Percentiles rank a stretch among this genome's conserved stretches.
These are phyloP conservation scores for Rynchops niger DNA, from an alignment of 2,113 vertebrate species.

Conservation along the genomic window DNA sequence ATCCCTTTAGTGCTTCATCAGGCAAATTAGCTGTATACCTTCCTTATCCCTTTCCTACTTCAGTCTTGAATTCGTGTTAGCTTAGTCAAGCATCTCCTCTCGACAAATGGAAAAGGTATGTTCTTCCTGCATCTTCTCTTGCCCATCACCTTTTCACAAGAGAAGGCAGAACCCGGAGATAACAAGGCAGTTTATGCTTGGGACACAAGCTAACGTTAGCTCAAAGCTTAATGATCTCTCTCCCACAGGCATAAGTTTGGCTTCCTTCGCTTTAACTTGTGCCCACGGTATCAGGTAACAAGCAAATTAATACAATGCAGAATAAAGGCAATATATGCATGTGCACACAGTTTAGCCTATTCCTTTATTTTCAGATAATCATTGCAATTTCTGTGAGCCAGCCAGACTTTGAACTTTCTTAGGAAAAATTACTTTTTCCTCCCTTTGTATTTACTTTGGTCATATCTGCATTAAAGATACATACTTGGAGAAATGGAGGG, in stretches of 20 bases:
- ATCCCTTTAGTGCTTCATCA: not conserved
- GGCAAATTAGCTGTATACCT: not conserved
- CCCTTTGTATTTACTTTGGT: not conserved
- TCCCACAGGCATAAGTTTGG: not conserved
- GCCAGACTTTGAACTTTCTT: not conserved
- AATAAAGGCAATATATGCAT: not conserved
- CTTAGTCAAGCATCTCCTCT: not conserved
- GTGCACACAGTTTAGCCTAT: not conserved
- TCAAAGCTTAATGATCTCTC: not conserved
- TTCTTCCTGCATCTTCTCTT: not conserved
- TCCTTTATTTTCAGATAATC: not conserved
- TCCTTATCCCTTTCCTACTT: not conserved
- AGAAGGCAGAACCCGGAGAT: not conserved
- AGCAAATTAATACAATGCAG: not conserved
- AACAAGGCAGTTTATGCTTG: not conserved
- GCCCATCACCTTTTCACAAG: not conserved
- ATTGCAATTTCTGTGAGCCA: not conserved
- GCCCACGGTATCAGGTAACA: not conserved
- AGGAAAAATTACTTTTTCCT: not conserved
- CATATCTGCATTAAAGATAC: accelerated
- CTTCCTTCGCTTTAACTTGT: not conserved
- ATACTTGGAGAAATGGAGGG: not conserved
- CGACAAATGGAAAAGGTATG: not conserved
- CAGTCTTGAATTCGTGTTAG: not conserved
- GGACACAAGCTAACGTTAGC: not conserved